A percentile compares a stretch with the other conserved stretches of the same genome.
Conservation (phyloP, 2,113 vertebrate genomes). For the Pavo muticus region DNA sequence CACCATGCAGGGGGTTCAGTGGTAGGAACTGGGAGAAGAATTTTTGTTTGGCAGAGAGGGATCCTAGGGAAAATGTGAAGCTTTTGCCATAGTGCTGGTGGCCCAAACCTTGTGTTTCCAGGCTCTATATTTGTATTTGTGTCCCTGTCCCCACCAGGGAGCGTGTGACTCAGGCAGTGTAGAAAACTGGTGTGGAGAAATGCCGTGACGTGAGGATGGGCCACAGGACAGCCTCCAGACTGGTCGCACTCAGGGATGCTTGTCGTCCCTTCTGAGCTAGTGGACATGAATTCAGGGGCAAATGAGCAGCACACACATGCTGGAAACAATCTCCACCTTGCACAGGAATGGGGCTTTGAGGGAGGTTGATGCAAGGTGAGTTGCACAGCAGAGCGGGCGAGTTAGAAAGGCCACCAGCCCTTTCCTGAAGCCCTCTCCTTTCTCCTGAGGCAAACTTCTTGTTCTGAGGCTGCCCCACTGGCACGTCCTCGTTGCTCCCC, state of each 20-base stretch:
- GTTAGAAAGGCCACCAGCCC: not conserved
- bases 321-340: not conserved
- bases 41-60: not conserved
- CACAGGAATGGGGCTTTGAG: not conserved
- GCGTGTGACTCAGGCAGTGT: not conserved
- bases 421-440: not conserved
- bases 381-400: not conserved
- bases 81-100: not conserved
- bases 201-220: rapidly evolving
- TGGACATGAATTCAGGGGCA: not conserved
- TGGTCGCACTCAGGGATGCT: not conserved
- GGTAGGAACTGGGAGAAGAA: not conserved
- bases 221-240: not conserved
- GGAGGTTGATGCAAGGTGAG: not conserved
- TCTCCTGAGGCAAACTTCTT: not conserved
- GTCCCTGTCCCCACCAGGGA: not conserved
- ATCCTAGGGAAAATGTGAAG: not conserved
- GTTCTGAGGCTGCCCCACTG: not conserved
- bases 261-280: not conserved
- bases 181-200: rapidly evolving
- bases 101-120: not conserved
- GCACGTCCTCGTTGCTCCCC: not conserved
- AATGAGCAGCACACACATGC: not conserved
- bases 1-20: not conserved
- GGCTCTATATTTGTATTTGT: not conserved